phyloP scores from a whole-genome alignment of 2,888 invertebrate species.

The Troides oblongomaculatus region DNA sequence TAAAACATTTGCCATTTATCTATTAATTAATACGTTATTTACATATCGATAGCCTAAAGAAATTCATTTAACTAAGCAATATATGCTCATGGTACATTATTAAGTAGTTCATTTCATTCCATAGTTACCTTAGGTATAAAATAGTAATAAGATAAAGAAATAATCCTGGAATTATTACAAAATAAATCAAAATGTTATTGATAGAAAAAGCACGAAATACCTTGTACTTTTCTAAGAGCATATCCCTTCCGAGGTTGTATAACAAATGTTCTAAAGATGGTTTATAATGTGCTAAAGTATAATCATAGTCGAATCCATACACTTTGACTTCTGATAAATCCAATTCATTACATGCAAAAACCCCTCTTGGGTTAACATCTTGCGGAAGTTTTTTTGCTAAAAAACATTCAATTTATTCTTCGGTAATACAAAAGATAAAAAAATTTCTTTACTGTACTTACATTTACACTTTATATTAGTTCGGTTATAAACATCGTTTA shows the following conservation, averaged over 20 bases:
- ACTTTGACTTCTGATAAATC: constrained; percentile 94
- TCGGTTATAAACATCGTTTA: constrained; percentile 82
- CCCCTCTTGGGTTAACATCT: constrained; percentile 91
- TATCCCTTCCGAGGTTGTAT: constrained; percentile 93
- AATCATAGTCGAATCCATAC: constrained; percentile 99
- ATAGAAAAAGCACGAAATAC: constrained; percentile 53
- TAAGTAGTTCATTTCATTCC: no score
- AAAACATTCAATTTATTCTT: constrained; percentile 33
- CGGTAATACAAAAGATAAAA: constrained; percentile 9
- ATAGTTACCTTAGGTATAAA: no score
- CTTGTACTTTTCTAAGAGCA: constrained; percentile 92
- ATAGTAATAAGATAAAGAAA: no score
- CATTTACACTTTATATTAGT: constrained; percentile 86
- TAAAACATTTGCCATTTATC: neutral
- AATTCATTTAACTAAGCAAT: neutral
- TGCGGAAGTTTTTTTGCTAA: constrained; percentile 92
- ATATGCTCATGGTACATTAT: neutral
- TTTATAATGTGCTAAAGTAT: constrained; percentile 97
- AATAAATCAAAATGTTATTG: constrained; percentile 12
- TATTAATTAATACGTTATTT: neutral
- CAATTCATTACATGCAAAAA: constrained; percentile 98
- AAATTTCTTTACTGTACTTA: constrained; percentile 67
- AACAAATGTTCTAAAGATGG: constrained; percentile 92
- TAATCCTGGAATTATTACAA: constrained; percentile 1
- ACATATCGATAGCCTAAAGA: neutral